Evolutionary conservation across 2,113 vertebrate genomes (phyloP), one percentile per base, ranked within the genome.

Genomic region (Serinus canaria): DNA sequence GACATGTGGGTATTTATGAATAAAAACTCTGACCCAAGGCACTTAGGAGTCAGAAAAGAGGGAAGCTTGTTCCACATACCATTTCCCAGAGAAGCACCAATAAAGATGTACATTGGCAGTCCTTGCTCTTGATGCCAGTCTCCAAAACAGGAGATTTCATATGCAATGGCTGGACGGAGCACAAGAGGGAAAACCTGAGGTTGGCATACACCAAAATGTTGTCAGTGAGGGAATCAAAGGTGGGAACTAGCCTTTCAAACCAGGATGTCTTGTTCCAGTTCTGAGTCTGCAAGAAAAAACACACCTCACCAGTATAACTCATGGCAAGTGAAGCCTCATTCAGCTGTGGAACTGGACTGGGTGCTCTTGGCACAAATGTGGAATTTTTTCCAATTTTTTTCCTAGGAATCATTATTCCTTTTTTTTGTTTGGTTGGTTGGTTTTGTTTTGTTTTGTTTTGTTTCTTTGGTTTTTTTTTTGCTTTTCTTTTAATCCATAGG

Each of bases 31-130:
- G 44, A 80, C 21, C 6, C 0, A 18, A 86, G 35, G 6, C 18
- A 66, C 68, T 83, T 69, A 46, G 37, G 46, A 58, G 25, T 20
- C 33, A 88, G 50, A 56, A 68, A 73, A 85, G 37, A 8, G 33
- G 33, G n/a, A 78, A 87, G 13, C 6, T 13, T 46, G 9, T 6
- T 43, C 24, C 27, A 28, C 8, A 11, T 17, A 21, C 7, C 7
- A 18, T 33, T 80, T 86, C 43, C 67, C 37, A 59, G 31, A 64
- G 75, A 82, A 68, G 3, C 15, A 69, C 11, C 8, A 13, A 9
- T 5, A 62, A 39, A 60, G 5, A 35, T 56, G n/a, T 5, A 17
- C 0, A 0, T 4, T 76, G 50, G 4, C 15, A n/a, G 14, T 52
- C 35, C 37, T 80, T 55, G 28, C 6, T 83, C 30, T 52, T 55